Percentiles rank a stretch among this genome's conserved stretches.
phyloP scores from a whole-genome alignment of 1,140 invertebrate genomes.

The Pissodes strobi region DNA sequence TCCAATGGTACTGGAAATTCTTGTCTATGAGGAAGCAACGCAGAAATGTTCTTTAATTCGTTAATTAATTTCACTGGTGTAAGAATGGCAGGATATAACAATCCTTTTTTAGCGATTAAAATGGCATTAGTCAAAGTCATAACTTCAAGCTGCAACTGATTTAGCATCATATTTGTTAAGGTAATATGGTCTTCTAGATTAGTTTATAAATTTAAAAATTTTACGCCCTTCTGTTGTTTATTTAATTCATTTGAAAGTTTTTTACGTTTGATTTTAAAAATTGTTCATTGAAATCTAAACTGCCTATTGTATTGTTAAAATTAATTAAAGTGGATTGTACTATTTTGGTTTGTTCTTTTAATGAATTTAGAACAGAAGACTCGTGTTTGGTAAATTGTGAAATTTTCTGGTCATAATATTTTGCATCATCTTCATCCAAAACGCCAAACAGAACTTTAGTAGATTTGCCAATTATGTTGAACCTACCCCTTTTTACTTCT shows the following conservation, averaged over 20 bases:
- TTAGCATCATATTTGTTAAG: background rate
- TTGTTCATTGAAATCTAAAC: constrained; percentile 1
- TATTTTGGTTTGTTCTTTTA: constrained; percentile 8
- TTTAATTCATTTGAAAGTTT: background rate
- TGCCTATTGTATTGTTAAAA: constrained; percentile 1
- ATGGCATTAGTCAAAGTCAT: background rate
- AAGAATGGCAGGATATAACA: background rate
- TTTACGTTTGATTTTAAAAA: background rate
- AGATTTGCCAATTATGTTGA: constrained; percentile 5
- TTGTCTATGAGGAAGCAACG: background rate
- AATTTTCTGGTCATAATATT: constrained; percentile 5
- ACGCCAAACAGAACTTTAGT: constrained; percentile 4
- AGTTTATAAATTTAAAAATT: background rate
- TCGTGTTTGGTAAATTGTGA: background rate
- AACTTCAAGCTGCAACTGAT: background rate
- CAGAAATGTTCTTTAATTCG: background rate
- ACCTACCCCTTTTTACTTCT: background rate
- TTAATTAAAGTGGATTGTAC: background rate
- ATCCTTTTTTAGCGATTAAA: background rate
- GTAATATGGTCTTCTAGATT: constrained; percentile 3
- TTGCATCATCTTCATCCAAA: background rate
- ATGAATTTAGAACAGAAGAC: background rate
- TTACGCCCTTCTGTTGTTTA: background rate
- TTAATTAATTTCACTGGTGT: background rate
- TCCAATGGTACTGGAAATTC: background rate